Evolutionary conservation across 2,797 vertebrate species (phyloP).

Genomic region (Tadarida brasiliensis): DNA sequence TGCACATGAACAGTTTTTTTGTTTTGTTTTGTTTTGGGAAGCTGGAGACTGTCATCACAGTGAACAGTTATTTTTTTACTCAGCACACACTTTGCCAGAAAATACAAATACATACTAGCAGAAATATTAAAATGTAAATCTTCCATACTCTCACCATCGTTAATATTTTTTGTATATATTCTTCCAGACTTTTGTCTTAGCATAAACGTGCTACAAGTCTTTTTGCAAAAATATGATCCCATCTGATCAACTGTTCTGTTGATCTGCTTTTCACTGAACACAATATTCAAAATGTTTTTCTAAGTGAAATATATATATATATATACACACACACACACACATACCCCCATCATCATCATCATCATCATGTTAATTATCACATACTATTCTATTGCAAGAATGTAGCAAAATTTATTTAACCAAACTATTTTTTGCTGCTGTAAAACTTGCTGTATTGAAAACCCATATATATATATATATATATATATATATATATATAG

Average conservation of each 20-base stretch:
- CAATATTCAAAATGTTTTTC: slow-evolving; percentile 28
- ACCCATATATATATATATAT: not conserved
- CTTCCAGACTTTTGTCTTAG: slow-evolving; percentile 25
- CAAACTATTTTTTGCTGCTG: not conserved
- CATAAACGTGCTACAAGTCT: not conserved
- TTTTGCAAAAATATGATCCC: slow-evolving; percentile 31
- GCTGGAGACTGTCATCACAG: no score
- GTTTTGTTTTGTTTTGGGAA: no score
- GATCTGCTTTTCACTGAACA: slow-evolving; percentile 25
- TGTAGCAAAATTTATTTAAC: slow-evolving; percentile 24
- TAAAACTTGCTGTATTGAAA: slow-evolving; percentile 24
- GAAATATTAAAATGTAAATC: slow-evolving; percentile 50
- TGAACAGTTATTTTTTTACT: slow-evolving; percentile 36
- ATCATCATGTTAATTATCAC: not conserved
- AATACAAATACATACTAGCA: slow-evolving; percentile 6
- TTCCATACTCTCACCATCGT: not conserved
- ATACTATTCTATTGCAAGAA: slow-evolving; percentile 11
- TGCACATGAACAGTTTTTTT: not conserved
- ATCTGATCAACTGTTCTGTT: not conserved
- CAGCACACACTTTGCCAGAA: slow-evolving; percentile 22
- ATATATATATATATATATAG: not conserved
- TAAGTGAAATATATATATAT: not conserved
- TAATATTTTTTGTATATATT: slow-evolving; percentile 23
- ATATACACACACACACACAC: no score
- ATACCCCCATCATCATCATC: no score